Evolutionary conservation across 2,113 vertebrate genomes (phyloP), one percentile per base, ranked within the genome.

Genomic region (Hippocampus zosterae): DNA sequence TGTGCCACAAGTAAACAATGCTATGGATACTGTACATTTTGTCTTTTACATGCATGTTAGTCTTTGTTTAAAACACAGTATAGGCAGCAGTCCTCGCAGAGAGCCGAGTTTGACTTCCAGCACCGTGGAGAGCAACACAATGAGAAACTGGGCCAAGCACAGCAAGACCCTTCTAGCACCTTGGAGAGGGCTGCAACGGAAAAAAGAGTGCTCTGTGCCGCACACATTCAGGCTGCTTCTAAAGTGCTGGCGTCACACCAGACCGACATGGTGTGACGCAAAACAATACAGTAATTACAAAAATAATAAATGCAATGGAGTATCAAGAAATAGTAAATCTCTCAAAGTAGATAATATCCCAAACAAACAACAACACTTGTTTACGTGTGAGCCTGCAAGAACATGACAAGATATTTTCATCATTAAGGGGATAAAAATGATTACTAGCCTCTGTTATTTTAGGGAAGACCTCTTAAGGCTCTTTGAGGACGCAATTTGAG

Each of bases 61-160:
- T 19, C 13, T 19, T 19, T 25, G 19, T 44, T 52, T 8, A 8
- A 67, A 57, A 4, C 61, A 29, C 52, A 41, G 68, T 27, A 33
- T 3, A 16, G 65, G 62, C 25, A 67, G 73, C 19, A 23, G 25
- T 53, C 63, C 18, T 15, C 40, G 59, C 40, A 65, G 8, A 65
- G 8, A 29, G 5, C 8, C 1, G 19, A 12, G 2, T 57, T 29
- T 68, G 27, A 52, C 44, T 66, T 48, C n/a, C 56, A 76, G 69
- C 25, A 71, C 74, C 74, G 48, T 27, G 48, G 74, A 71, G 55
- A 62, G 74, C 60, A n/a, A 29, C 18, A 61, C 37, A 62, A 16
- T 19, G 44, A 66, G 65, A 66, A 50, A 66, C 16, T 66, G 65
- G 65, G 65, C 18, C 65, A 66, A 66, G 27, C 18, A 3, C 23